Conservation (phyloP, 2,797 vertebrate genomes). For the Luscinia megarhynchos region DNA sequence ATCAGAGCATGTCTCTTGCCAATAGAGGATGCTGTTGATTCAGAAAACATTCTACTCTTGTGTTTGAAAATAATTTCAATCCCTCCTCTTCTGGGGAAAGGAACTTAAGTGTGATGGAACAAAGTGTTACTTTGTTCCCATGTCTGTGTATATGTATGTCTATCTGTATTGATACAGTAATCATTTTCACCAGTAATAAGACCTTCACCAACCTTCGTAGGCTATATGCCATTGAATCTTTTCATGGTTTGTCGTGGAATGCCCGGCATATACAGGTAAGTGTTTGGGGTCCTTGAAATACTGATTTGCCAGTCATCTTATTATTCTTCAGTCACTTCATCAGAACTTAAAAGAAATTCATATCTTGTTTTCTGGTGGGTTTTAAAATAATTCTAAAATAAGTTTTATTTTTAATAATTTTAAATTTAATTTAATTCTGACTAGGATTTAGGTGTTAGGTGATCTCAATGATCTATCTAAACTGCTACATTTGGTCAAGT, state of each 20-base stretch:
- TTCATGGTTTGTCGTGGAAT: not conserved
- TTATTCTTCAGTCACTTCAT: not conserved
- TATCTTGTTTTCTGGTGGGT: not conserved
- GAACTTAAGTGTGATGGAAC: not conserved
- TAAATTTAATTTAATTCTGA: not conserved
- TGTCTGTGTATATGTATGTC: not conserved
- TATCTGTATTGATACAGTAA: not conserved
- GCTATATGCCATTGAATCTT: not conserved
- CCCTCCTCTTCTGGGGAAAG: not conserved
- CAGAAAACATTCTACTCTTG: not conserved
- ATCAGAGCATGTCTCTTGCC: not conserved
- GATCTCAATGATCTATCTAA: not conserved
- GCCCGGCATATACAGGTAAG: not conserved
- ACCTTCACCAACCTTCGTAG: not conserved
- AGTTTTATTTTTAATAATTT: not conserved
- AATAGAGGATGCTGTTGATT: constrained; percentile 40
- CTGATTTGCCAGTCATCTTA: not conserved
- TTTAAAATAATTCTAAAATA: fast-evolving
- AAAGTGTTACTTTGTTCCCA: not conserved
- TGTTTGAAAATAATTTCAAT: not conserved
- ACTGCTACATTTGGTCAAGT: not conserved
- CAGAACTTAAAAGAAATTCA: not conserved
- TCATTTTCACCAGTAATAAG: not conserved
- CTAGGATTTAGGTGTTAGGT: not conserved
- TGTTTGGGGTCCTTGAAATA: not conserved